Evolutionary conservation across 2,888 invertebrate genomes (phyloP).

Genomic region (Melipona beecheii): DNA sequence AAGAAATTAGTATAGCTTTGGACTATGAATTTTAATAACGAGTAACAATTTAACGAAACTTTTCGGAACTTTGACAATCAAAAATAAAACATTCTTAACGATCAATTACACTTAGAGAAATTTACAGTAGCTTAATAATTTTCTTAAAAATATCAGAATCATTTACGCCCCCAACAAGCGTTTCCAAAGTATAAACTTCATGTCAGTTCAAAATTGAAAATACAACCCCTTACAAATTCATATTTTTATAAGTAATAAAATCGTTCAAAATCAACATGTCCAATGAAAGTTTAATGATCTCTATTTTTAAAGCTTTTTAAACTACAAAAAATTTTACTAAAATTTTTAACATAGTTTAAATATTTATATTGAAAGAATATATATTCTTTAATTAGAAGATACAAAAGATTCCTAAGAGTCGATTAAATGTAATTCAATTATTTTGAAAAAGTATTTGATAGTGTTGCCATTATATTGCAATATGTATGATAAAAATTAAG

Average conservation of each 20-base stretch:
- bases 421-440: too few species aligned
- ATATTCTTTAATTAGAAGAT: not conserved
- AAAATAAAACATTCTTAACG: not conserved
- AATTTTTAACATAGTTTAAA: not conserved
- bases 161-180: too few species aligned
- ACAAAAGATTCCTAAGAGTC: not conserved
- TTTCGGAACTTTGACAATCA: slow-evolving; percentile 14
- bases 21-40: not conserved
- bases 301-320: not conserved
- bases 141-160: not conserved
- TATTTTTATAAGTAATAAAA: slow-evolving; percentile 12
- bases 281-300: not conserved
- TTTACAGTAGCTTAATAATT: not conserved
- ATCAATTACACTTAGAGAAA: not conserved
- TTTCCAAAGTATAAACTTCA: too few species aligned
- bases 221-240: not conserved
- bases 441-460: not conserved
- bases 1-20: not conserved
- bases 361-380: not conserved
- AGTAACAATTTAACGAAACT: not conserved
- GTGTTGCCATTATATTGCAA: not conserved
- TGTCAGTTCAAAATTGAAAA: not conserved
- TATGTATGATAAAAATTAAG: not conserved
- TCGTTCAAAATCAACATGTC: not conserved
- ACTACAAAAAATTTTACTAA: not conserved